A percentile compares a stretch with the other conserved stretches of the same genome.
These are phyloP conservation scores for Nilaparvata lugens DNA, from an alignment of 1,140 invertebrate genomes.

Conservation along the genomic window DNA sequence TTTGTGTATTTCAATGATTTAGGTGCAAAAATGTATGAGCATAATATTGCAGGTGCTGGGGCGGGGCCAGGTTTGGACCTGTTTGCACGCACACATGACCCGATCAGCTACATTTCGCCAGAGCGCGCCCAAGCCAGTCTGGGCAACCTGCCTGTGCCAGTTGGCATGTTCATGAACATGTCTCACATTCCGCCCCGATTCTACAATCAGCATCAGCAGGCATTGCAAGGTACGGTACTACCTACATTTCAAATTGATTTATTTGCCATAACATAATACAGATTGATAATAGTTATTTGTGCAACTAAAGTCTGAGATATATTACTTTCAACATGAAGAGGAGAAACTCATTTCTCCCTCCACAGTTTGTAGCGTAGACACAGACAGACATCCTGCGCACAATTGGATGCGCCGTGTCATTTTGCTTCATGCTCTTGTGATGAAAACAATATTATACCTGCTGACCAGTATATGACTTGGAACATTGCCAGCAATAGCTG, in stretches of 20 bases:
- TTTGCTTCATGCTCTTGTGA: too few relatives aligned
- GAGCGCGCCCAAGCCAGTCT: conserved; percentile 69
- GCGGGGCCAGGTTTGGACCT: conserved; percentile 38
- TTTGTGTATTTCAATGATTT: too few relatives aligned
- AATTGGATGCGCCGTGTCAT: too few relatives aligned
- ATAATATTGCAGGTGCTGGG: conserved; percentile 1
- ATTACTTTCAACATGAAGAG: not conserved
- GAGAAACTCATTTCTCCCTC: not conserved
- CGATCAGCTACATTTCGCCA: conserved; percentile 86
- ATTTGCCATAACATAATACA: not conserved
- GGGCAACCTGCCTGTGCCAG: conserved; percentile 74
- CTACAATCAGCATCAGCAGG: conserved; percentile 73
- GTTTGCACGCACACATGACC: conserved; percentile 67
- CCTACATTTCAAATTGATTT: not conserved
- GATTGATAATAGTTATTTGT: too few relatives aligned
- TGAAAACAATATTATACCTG: too few relatives aligned
- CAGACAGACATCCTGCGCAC: too few relatives aligned
- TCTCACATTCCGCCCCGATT: conserved; percentile 77
- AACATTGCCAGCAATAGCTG: too few relatives aligned
- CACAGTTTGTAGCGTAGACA: too few relatives aligned
- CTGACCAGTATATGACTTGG: too few relatives aligned
- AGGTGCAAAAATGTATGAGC: too few relatives aligned
- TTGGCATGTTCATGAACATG: conserved; percentile 95
- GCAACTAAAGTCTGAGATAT: too few relatives aligned
- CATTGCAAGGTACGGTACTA: conserved; percentile 36